These are phyloP conservation scores for Pocillopora meandrina DNA, from an alignment of 92 coral and sea anemone genomes.

Conservation along the genomic window DNA sequence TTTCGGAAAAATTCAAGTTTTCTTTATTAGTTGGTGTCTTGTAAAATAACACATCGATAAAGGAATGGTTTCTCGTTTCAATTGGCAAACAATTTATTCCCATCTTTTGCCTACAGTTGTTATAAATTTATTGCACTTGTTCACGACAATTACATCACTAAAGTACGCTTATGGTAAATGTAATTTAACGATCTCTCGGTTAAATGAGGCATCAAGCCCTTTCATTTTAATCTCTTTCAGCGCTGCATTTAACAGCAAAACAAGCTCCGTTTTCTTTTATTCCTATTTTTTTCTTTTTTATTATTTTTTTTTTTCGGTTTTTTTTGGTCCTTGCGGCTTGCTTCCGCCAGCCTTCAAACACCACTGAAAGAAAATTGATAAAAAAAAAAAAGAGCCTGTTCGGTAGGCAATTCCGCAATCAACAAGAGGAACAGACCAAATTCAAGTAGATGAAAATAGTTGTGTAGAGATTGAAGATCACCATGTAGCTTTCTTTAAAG, in stretches of 20 bases:
- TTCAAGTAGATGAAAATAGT: background rate
- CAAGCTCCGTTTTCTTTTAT: background rate
- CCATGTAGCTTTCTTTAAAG: background rate
- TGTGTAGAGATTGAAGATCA: background rate
- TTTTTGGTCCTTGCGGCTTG: too few relatives aligned
- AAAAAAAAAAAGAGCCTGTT: background rate
- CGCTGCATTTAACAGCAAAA: background rate
- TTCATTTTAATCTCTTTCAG: background rate
- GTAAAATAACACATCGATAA: background rate
- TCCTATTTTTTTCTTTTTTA: too few relatives aligned
- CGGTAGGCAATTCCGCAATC: background rate
- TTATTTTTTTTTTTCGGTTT: too few relatives aligned
- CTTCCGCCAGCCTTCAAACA: too few relatives aligned
- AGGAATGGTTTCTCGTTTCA: background rate
- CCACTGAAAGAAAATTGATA: too few relatives aligned
- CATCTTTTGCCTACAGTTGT: constrained; percentile 10
- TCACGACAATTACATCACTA: background rate
- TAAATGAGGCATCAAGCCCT: background rate
- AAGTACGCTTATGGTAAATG: background rate
- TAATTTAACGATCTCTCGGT: background rate
- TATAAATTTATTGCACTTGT: background rate
- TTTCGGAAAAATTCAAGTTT: constrained; percentile 29
- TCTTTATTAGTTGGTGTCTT: background rate
- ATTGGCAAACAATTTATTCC: background rate
- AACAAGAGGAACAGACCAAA: background rate